Percentiles rank a stretch among this genome's conserved stretches.
These are phyloP conservation scores for Squalus acanthias DNA, from an alignment of 2,797 vertebrate genomes.

Conservation along the genomic window DNA sequence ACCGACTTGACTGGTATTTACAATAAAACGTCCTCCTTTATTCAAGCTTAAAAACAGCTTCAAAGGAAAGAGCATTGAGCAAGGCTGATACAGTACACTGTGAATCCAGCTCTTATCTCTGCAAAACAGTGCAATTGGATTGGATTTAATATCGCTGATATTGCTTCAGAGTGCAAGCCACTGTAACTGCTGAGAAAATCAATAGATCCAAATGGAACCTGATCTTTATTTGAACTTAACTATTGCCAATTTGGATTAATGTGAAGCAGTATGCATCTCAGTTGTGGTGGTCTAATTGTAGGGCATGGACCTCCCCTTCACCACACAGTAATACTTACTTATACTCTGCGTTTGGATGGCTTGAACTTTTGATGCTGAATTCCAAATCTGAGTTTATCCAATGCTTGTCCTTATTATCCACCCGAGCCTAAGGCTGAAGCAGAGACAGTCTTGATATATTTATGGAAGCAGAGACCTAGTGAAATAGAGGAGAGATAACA, in stretches of 20 bases:
- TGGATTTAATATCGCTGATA: background rate
- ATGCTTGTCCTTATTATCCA: background rate
- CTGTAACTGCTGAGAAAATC: background rate
- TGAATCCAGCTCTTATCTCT: background rate
- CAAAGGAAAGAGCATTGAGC: background rate
- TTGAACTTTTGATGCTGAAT: background rate
- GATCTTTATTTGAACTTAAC: background rate
- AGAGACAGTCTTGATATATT: background rate
- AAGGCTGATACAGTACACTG: background rate
- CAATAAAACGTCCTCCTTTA: background rate
- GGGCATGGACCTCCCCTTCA: background rate
- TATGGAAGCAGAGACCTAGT: background rate
- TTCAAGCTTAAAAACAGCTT: background rate
- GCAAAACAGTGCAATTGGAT: background rate
- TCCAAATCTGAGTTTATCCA: background rate
- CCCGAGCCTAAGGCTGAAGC: background rate
- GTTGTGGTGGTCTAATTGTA: background rate
- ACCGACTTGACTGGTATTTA: background rate
- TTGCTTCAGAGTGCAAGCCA: background rate
- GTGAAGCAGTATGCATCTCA: background rate
- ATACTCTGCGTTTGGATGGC: background rate
- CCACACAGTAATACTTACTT: background rate
- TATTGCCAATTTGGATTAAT: background rate
- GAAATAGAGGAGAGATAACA: background rate
- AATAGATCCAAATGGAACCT: background rate